phyloP scores from a whole-genome alignment of 2,888 invertebrate species.

The Polymixis flavicincta region DNA sequence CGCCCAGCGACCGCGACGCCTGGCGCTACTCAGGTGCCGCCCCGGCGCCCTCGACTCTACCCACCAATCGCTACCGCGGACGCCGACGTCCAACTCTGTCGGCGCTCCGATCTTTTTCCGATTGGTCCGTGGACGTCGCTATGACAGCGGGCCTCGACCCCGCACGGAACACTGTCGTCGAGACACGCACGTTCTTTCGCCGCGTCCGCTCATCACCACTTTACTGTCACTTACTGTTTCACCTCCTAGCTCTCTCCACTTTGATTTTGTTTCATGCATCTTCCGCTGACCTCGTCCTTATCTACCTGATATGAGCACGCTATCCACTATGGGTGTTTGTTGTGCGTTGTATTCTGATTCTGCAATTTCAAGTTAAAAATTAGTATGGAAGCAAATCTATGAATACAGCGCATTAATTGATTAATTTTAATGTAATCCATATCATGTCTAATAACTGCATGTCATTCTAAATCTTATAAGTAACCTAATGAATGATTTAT shows the following conservation, averaged over 20 bases:
- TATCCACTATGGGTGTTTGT: conserved; percentile 75
- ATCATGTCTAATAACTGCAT: conserved; percentile 69
- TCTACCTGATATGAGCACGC: conserved; percentile 85
- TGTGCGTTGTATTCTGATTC: conserved; percentile 66
- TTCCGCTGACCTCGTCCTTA: conserved; percentile 85
- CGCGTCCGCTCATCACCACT: conserved; percentile 88
- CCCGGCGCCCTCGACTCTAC: conserved; percentile 75
- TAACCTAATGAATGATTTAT: conserved; percentile 65
- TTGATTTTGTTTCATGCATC: conserved; percentile 85
- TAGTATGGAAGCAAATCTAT: conserved; percentile 9
- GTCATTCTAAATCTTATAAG: conserved; percentile 62
- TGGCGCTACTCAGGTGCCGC: conserved; percentile 91
- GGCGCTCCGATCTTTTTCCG: conserved; percentile 54
- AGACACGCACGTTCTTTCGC: conserved; percentile 85
- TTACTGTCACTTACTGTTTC: conserved; percentile 88
- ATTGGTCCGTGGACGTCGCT: conserved; percentile 75
- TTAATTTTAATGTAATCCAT: conserved; percentile 52
- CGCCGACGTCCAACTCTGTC: conserved; percentile 49
- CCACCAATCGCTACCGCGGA: conserved; percentile 67
- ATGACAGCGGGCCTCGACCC: conserved; percentile 81
- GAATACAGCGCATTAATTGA: conserved; percentile 57
- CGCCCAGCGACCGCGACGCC: conserved; percentile 92
- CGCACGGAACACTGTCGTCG: conserved; percentile 89
- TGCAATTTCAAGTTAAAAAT: conserved; percentile 10
- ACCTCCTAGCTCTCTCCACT: conserved; percentile 85